Evolutionary conservation across 2,797 vertebrate genomes (phyloP).

Genomic region (Xiphorhynchus erythropygius): DNA sequence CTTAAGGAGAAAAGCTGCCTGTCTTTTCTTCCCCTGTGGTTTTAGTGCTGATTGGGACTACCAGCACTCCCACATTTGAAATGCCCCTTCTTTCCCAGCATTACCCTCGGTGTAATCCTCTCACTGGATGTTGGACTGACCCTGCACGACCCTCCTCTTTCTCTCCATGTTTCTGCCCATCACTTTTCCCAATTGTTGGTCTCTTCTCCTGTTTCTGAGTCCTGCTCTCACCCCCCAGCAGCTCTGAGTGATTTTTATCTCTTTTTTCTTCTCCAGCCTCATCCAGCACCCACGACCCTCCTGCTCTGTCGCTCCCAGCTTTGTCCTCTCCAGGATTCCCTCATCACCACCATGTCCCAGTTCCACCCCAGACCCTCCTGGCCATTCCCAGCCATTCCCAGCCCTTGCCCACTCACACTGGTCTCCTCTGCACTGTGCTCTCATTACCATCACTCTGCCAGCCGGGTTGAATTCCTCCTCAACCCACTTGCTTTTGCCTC

Average conservation of each 20-base stretch:
- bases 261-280: neutral
- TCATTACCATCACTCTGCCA: neutral
- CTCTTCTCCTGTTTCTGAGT: neutral
- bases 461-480: neutral
- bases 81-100: neutral
- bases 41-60: neutral
- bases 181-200: too few species aligned
- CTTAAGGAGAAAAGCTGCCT: neutral
- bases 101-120: neutral
- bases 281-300: rapidly evolving
- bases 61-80: neutral
- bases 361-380: neutral
- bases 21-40: neutral
- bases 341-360: neutral
- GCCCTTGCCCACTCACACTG: neutral
- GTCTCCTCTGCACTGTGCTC: neutral
- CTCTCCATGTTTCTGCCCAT: rapidly evolving
- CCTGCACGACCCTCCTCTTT: rapidly evolving
- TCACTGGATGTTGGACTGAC: neutral
- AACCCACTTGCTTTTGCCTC: neutral
- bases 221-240: too few species aligned
- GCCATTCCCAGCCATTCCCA: neutral
- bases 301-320: rapidly evolving
- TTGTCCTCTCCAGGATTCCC: rapidly evolving
- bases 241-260: neutral